Conservation (phyloP, 1,140 invertebrate genomes). For the Solenopsis invicta region DNA sequence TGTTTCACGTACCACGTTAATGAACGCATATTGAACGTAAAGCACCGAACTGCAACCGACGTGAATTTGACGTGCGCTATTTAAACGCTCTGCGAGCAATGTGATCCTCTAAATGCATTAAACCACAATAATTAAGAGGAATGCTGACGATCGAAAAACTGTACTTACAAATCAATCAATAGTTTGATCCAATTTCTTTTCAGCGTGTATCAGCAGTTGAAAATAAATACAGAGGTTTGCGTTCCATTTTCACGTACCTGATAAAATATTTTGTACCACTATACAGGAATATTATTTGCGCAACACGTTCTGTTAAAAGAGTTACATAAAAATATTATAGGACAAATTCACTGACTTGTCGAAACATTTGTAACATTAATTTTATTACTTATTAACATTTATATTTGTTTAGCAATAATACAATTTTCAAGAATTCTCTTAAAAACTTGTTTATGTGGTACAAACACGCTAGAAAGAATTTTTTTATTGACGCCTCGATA, state of each 20-base stretch:
- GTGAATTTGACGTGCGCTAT: conserved; percentile 44
- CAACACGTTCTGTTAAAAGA: background rate
- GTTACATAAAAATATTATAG: background rate
- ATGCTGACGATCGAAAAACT: conserved; percentile 20
- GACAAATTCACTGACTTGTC: background rate
- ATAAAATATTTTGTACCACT: conserved; percentile 30
- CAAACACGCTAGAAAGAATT: background rate
- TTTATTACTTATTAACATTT: background rate
- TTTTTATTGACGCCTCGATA: conserved; percentile 1
- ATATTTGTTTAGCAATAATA: background rate
- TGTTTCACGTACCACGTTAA: conserved; percentile 14
- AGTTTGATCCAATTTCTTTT: conserved; percentile 14
- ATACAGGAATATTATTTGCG: background rate
- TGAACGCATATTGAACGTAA: conserved; percentile 15
- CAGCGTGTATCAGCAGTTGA: background rate
- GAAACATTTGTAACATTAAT: background rate
- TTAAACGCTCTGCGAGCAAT: conserved; percentile 4
- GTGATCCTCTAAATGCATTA: conserved; percentile 33
- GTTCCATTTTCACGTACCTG: background rate
- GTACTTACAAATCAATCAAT: background rate
- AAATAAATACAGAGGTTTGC: background rate
- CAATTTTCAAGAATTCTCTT: background rate
- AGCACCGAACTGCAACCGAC: conserved; percentile 9
- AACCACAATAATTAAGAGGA: conserved; percentile 43
- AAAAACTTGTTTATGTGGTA: background rate